A percentile compares a stretch with the other conserved stretches of the same genome.
phyloP scores from a whole-genome alignment of 2,888 invertebrate species.

The Pachymerium ferrugineum region DNA sequence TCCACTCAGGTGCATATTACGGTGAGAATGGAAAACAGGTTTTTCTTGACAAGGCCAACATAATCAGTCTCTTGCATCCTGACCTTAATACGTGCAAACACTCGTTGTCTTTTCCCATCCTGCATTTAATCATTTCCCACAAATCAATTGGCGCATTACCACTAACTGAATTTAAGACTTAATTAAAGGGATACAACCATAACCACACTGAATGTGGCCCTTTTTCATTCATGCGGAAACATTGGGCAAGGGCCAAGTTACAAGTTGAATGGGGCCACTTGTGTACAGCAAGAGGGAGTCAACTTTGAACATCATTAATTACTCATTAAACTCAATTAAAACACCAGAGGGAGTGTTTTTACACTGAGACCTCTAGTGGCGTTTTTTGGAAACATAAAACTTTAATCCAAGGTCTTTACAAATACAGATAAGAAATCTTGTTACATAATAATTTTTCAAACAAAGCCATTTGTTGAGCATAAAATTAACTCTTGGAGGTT shows the following conservation, averaged over 20 bases:
- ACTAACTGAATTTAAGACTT: neutral
- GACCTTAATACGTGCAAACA: slow-evolving; percentile 25
- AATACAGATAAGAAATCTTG: too few species aligned
- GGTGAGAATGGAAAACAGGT: slow-evolving; percentile 19
- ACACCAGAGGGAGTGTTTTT: too few species aligned
- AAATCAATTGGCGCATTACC: slow-evolving; percentile 2
- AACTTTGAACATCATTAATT: neutral
- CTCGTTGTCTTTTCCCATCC: neutral
- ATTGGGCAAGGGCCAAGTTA: neutral
- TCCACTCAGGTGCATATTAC: slow-evolving; percentile 24
- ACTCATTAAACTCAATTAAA: slow-evolving; percentile 11
- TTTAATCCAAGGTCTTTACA: too few species aligned
- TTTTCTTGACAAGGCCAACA: slow-evolving; percentile 22
- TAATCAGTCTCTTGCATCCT: slow-evolving; percentile 14
- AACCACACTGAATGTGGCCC: neutral
- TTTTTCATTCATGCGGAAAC: slow-evolving; percentile 3
- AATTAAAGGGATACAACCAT: neutral
- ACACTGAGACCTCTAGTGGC: too few species aligned
- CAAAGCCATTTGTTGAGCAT: too few species aligned
- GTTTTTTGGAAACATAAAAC: too few species aligned
- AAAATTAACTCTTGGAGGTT: too few species aligned
- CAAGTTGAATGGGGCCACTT: neutral
- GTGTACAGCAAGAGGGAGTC: neutral
- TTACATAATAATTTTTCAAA: too few species aligned
- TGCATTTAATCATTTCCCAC: neutral